These are phyloP conservation scores for Pluvianellus socialis DNA, from an alignment of 2,113 vertebrate genomes.

Conservation along the genomic window DNA sequence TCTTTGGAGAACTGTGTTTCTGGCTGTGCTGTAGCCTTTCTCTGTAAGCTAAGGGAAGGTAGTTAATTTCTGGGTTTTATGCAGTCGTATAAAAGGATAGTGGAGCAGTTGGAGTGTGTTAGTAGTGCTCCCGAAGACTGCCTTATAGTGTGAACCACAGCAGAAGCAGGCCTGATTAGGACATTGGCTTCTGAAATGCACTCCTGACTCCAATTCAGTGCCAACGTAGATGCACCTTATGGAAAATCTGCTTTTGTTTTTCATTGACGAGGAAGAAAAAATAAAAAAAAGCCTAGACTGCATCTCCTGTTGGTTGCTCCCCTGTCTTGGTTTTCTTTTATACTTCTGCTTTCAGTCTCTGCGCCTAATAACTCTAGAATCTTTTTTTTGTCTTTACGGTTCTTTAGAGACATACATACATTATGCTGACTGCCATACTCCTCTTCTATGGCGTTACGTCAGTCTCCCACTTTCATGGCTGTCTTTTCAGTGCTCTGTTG, in stretches of 20 bases:
- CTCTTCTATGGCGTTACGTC: not conserved
- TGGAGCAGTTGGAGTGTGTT: not conserved
- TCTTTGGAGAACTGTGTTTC: not conserved
- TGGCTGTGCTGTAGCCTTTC: not conserved
- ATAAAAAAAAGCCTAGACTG: not conserved
- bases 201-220: not conserved
- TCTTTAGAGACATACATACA: not conserved
- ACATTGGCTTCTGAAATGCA: not conserved
- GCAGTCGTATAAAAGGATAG: not conserved
- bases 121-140: not conserved
- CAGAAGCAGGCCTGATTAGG: not conserved
- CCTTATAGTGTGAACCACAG: not conserved
- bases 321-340: not conserved
- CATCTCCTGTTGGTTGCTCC: not conserved
- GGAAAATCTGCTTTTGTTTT: not conserved
- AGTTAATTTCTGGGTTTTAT: not conserved
- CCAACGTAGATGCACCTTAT: not conserved
- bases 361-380: not conserved
- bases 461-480: not conserved
- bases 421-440: not conserved
- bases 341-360: not conserved
- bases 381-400: not conserved
- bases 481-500: not conserved
- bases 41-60: not conserved
- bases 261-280: not conserved